Evolutionary conservation across 2,888 invertebrate species (phyloP), one percentile per base, ranked within the genome.

Genomic region (Seladonia tumulorum): DNA sequence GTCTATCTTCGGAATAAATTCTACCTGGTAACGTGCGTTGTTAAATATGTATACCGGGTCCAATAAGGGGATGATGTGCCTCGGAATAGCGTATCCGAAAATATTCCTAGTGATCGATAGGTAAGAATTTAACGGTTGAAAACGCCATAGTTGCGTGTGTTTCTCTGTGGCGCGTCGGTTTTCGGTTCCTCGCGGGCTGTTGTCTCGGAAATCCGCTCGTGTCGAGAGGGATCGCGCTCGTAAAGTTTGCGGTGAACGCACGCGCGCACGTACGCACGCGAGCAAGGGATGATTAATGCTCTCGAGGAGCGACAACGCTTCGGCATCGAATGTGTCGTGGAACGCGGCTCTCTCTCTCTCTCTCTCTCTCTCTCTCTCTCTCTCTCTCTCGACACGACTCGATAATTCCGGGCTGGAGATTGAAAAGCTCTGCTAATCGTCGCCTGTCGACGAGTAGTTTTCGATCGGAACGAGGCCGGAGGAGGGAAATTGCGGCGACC

Each of bases 211-310:
- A 60, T 60, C 60, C 60, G 25, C 5, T 4, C 60, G 25, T 60
- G 25, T 60, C 60, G 60, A 60, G 63, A 29, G 63, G 63, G 63
- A 63, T 63, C 63, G 53, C 22, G 63, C 39, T 7, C 66, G 25
- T 42, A 25, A 82, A 63, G 22, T 71, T 71, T 70, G 49, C n/a
- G 66, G 66, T 66, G 29, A 66, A 16, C 35, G 16, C 25, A n/a
- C 3, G 7, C 49, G 18, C 49, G 49, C 14, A 35, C 35, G 35
- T 2, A 7, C 57, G 7, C 25, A 29, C 4, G 53, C 53, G 22
- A 8, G 53, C 16, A 53, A 7, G 25, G 60, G 63, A 83, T 71
- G 75, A 83, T 83, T 75, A 75, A 82, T 14, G 75, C 47, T 14
- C 12, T 35, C 45, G n/a, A 16, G 42, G 42, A 45, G 35, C 35